phyloP scores from a whole-genome alignment of 1,140 invertebrate genomes.

The Drosophila seguyi region DNA sequence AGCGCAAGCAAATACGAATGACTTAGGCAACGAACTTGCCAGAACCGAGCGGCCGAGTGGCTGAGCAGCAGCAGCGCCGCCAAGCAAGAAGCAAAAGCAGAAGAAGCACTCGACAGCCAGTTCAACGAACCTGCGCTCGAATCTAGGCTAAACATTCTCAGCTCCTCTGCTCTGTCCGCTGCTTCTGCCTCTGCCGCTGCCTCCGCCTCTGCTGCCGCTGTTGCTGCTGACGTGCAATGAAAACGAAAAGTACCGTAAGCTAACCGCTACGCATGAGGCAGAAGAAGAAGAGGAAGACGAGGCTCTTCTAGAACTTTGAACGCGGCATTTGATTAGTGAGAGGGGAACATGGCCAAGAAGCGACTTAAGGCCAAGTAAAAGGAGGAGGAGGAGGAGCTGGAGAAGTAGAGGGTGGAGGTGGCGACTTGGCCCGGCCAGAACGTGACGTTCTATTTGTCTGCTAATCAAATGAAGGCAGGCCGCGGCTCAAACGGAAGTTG shows the following conservation, averaged over 20 bases:
- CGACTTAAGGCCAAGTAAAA: neutral
- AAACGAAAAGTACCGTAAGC: slow-evolving; percentile 85
- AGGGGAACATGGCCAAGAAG: slow-evolving; percentile 20
- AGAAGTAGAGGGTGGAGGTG: slow-evolving; percentile 12
- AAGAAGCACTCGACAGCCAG: slow-evolving; percentile 42
- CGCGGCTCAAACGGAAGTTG: slow-evolving; percentile 66
- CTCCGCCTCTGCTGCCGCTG: slow-evolving; percentile 2
- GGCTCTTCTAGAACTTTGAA: slow-evolving; percentile 62
- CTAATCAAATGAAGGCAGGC: slow-evolving; percentile 72
- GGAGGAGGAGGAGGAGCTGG: neutral
- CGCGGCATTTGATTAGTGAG: slow-evolving; percentile 52
- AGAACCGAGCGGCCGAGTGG: slow-evolving; percentile 39
- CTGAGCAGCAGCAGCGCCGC: slow-evolving; percentile 18
- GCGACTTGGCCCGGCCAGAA: slow-evolving; percentile 61
- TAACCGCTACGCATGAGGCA: slow-evolving; percentile 82
- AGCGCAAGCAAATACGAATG: slow-evolving; percentile 56
- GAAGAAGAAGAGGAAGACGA: slow-evolving; percentile 22
- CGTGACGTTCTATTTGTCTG: slow-evolving; percentile 74
- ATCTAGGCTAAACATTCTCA: slow-evolving; percentile 85
- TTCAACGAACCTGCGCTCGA: slow-evolving; percentile 85
- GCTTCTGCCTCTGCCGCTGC: slow-evolving; percentile 22
- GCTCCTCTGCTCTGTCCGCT: slow-evolving; percentile 51
- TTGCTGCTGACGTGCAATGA: slow-evolving; percentile 83
- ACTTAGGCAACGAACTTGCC: slow-evolving; percentile 74
- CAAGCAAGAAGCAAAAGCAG: slow-evolving; percentile 25